A percentile compares a stretch with the other conserved stretches of the same genome.
Evolutionary conservation across 2,113 vertebrate genomes (phyloP).

Genomic region (Puma concolor): DNA sequence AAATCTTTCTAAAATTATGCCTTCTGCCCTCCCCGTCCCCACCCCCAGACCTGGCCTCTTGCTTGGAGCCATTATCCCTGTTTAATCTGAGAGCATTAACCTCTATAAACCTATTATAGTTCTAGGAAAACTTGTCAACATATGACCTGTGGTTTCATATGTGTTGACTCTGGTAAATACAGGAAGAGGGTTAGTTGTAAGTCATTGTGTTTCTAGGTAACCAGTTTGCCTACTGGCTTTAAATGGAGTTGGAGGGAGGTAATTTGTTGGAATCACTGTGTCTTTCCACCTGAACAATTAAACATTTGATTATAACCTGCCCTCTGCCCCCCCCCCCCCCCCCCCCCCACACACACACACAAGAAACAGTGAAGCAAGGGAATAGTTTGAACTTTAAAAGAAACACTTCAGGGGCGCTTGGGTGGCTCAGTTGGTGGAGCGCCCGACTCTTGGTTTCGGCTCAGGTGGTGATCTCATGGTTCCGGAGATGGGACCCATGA

Average conservation of each 20-base stretch:
- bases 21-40: not conserved
- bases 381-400: not conserved
- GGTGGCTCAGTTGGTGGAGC: too few species aligned
- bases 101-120: conserved; percentile 10
- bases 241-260: not conserved
- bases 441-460: too few species aligned
- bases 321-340: too few species aligned
- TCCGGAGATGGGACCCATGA: too few species aligned
- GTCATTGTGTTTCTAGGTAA: conserved; percentile 63
- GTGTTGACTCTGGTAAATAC: conserved; percentile 33
- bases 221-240: conserved; percentile 53
- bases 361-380: not conserved
- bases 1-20: not conserved
- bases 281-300: conserved; percentile 58
- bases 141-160: not conserved
- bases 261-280: conserved; percentile 51
- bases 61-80: not conserved
- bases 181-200: not conserved
- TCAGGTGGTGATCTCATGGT: too few species aligned
- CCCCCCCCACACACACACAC: too few species aligned
- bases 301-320: conserved; percentile 50
- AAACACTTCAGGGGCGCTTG: not conserved
- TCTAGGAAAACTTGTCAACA: conserved; percentile 35
- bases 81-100: not conserved
- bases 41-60: not conserved